Evolutionary conservation across 1,140 invertebrate species (phyloP), one percentile per base, ranked within the genome.

Genomic region (Bombus confusus): DNA sequence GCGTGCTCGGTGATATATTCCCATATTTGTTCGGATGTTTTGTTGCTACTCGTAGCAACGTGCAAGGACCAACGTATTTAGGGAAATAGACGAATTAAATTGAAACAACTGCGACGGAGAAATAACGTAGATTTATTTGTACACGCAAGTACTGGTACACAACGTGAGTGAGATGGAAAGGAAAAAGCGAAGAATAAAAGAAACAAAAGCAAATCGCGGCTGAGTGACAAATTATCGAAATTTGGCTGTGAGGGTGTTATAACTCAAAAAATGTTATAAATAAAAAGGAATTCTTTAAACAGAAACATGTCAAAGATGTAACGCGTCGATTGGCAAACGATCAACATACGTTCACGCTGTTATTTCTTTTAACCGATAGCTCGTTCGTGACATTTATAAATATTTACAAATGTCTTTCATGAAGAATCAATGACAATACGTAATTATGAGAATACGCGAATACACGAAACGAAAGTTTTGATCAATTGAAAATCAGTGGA

Each of bases 181-280:
- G 41, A 13, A 47, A 39, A n/a, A 71, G 57, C 2, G 34, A 47
- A 47, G 72, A 37, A 64, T 52, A 75, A 76, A 77, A 57, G 31
- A 34, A 41, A 68, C 15, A 77, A 69, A 41, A 9, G 69, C 31
- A 76, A 83, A 62, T 79, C 75, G 52, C 4, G 22, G 2, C 3
- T 18, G 37, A 66, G 25, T 71, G 82, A 84, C 66, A 62, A 84
- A 84, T 84, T 79, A 78, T 78, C 64, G 75, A 77, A n/a, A 47
- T 22, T 77, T 69, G 39, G 22, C n/a, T 79, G 37, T 64, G 15
- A 78, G 64, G n/a, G 5, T 39, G 82, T 78, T 78, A 83, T 78
- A 83, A 71, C 47, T 59, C 66, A 71, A 78, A 78, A 78, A 64
- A 31, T 8, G 34, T 43, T 41, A n/a, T 25, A 68, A 59, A 78